Conservation (phyloP, 1,140 invertebrate genomes). For the Drosophila nannoptera region DNA sequence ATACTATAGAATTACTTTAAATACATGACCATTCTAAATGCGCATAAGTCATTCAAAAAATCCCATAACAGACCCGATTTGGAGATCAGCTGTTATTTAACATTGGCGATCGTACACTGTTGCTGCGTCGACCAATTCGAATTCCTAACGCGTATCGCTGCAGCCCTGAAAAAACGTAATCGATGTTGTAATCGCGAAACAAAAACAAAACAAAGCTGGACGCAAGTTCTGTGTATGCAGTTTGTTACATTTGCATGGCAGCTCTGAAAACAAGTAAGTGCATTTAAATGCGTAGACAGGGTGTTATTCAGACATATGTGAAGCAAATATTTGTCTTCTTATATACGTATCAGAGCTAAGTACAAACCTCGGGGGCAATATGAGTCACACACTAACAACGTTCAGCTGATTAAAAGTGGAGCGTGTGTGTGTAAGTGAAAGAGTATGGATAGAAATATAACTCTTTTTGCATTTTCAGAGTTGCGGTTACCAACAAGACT, state of each 20-base stretch:
- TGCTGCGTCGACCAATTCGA: not conserved
- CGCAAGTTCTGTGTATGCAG: conserved; percentile 5
- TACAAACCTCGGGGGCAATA: not conserved
- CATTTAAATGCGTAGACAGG: not conserved
- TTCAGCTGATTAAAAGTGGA: conserved; percentile 31
- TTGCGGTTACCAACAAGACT: conserved; percentile 18
- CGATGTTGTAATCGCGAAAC: conserved; percentile 12
- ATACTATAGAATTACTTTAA: too few species aligned
- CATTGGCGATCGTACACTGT: not conserved
- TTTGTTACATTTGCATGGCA: conserved; percentile 19
- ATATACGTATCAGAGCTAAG: not conserved
- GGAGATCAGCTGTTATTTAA: not conserved
- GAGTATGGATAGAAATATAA: not conserved
- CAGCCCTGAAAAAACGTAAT: conserved; percentile 22
- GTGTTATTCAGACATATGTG: not conserved
- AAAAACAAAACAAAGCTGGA: conserved; percentile 36
- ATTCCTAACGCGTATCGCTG: not conserved
- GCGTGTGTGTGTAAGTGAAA: not conserved
- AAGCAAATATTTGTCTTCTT: not conserved
- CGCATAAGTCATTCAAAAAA: not conserved
- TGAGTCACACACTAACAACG: conserved; percentile 26
- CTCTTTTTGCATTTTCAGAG: conserved; percentile 36
- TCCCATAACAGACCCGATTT: not conserved
- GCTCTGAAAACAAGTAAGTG: conserved; percentile 29
- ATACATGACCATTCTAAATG: too few species aligned